These are phyloP conservation scores for Siniperca undulata DNA, from an alignment of 2,797 vertebrate genomes.

Conservation along the genomic window DNA sequence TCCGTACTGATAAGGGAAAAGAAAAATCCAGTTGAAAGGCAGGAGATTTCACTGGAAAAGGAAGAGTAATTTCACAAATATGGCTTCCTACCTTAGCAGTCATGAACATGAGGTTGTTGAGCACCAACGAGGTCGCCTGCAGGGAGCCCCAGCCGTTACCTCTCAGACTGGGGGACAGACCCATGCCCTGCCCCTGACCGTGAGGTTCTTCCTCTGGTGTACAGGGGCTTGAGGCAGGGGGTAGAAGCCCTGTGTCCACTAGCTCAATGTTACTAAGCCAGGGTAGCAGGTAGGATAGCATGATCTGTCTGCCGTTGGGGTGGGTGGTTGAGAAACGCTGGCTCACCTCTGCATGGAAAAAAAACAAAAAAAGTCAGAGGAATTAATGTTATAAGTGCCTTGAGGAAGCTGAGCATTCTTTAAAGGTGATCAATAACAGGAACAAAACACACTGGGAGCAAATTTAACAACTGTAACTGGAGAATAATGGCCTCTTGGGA, in stretches of 20 bases:
- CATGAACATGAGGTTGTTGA: conserved; percentile 99
- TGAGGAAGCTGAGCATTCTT: neutral
- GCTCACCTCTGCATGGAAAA: conserved; percentile 89
- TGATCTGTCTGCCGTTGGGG: conserved; percentile 96
- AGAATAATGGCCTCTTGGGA: neutral
- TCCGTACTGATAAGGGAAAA: conserved; percentile 88
- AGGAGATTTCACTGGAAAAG: neutral
- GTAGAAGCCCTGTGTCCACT: conserved; percentile 94
- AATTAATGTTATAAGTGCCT: neutral
- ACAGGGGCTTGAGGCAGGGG: conserved; percentile 94
- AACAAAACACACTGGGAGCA: neutral
- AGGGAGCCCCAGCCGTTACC: conserved; percentile 98
- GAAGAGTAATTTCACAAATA: neutral
- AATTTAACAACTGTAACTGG: neutral
- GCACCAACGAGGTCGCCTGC: conserved; percentile 96
- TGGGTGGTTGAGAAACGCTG: conserved; percentile 97
- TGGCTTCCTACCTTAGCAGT: conserved; percentile 92
- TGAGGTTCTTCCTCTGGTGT: conserved; percentile 93
- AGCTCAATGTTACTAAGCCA: conserved; percentile 99
- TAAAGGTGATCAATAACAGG: conserved; percentile 2
- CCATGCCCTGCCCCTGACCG: conserved; percentile 85
- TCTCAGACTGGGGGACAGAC: conserved; percentile 87
- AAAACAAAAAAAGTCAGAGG: neutral
- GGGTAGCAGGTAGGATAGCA: conserved; percentile 97
- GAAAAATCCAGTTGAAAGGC: conserved; percentile 5